phyloP scores from a whole-genome alignment of 2,888 invertebrate species.

The Gnatocerus cornutus region DNA sequence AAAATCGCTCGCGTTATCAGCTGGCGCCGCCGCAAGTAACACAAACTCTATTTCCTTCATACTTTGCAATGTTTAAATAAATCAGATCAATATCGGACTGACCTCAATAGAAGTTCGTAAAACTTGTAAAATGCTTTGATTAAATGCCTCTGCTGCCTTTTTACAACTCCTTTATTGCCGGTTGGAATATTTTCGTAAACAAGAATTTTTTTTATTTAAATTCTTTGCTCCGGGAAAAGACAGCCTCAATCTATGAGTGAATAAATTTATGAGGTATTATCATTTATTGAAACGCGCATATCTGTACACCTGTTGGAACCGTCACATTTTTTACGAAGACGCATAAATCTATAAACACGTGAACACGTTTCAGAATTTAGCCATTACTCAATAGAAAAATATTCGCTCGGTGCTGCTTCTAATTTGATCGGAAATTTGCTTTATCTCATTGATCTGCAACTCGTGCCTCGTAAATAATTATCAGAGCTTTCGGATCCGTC shows the following conservation, averaged over 20 bases:
- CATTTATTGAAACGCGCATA: constrained; percentile 1
- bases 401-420: neutral
- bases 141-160: constrained; percentile 11
- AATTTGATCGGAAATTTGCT: neutral
- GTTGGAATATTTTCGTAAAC: no score
- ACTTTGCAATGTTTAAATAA: constrained; percentile 36
- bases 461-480: constrained; percentile 35
- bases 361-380: constrained; percentile 10
- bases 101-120: constrained; percentile 17
- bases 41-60: constrained; percentile 11
- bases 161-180: constrained; percentile 3
- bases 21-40: constrained; percentile 17
- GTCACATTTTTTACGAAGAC: neutral
- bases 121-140: neutral
- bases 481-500: neutral
- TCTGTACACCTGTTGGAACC: neutral
- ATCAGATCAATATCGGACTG: constrained; percentile 21
- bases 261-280: constrained; percentile 7
- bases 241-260: neutral
- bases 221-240: neutral
- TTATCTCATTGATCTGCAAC: constrained; percentile 12
- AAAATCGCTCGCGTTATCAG: constrained; percentile 21
- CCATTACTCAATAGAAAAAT: constrained; percentile 6
- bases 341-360: constrained; percentile 3
- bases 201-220: neutral